phyloP scores from a whole-genome alignment of 2,113 vertebrate species.

The Paramormyrops kingsleyae region DNA sequence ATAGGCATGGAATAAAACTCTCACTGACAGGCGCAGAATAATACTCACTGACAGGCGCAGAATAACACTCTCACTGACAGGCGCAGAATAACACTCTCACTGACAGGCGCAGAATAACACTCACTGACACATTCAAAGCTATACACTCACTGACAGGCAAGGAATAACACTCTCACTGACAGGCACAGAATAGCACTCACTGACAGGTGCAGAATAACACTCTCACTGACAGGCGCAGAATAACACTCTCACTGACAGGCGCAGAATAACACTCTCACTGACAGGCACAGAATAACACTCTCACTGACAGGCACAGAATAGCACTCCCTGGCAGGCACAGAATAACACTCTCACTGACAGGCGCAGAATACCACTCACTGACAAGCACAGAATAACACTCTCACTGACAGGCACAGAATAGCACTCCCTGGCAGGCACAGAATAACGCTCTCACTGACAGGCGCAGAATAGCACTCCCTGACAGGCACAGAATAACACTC shows the following conservation, averaged over 20 bases:
- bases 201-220: no score
- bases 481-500: conserved; percentile 33
- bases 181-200: no score
- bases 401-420: background rate
- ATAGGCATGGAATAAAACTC: conserved; percentile 32
- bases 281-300: conserved; percentile 34
- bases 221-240: conserved; percentile 18
- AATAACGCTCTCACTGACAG: conserved; percentile 30
- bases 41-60: no score
- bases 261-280: conserved; percentile 34
- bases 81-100: no score
- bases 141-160: no score
- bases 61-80: no score
- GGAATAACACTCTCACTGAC: no score
- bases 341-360: no score
- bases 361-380: background rate
- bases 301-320: no score
- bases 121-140: no score
- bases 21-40: conserved; percentile 35
- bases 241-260: background rate
- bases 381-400: background rate
- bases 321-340: no score
- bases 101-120: no score
- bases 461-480: background rate
- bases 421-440: background rate